These are phyloP conservation scores for Phorcus lineatus DNA, from an alignment of 2,888 invertebrate genomes.

Conservation along the genomic window DNA sequence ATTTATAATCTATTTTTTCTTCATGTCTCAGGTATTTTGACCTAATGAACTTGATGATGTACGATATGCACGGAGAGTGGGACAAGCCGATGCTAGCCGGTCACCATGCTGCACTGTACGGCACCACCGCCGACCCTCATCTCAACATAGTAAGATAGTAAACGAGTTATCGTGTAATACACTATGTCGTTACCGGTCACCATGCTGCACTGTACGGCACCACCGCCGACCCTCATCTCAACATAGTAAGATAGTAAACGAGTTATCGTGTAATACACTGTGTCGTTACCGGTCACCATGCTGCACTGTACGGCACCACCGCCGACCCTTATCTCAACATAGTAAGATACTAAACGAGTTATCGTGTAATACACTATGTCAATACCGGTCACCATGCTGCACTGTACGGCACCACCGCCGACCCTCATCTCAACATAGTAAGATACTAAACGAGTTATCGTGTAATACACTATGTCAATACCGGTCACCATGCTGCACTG, in stretches of 20 bases:
- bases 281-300: too few relatives aligned
- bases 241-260: too few relatives aligned
- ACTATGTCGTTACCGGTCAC: slow-evolving; percentile 48
- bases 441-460: slow-evolving; percentile 29
- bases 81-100: slow-evolving; percentile 50
- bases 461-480: slow-evolving; percentile 62
- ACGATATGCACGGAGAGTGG: slow-evolving; percentile 66
- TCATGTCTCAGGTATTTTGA: slow-evolving; percentile 48
- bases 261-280: too few relatives aligned
- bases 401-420: slow-evolving; percentile 37
- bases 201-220: slow-evolving; percentile 57
- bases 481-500: slow-evolving; percentile 62
- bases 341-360: too few relatives aligned
- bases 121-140: background rate
- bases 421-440: slow-evolving; percentile 15
- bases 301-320: slow-evolving; percentile 48
- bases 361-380: slow-evolving; percentile 59
- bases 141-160: slow-evolving; percentile 12
- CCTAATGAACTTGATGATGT: slow-evolving; percentile 53
- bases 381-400: too few relatives aligned
- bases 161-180: slow-evolving; percentile 51
- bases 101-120: slow-evolving; percentile 59
- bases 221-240: background rate
- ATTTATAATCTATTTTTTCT: background rate
- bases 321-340: background rate